Conservation (phyloP, 2,113 vertebrate species). For the Pelobates fuscus region DNA sequence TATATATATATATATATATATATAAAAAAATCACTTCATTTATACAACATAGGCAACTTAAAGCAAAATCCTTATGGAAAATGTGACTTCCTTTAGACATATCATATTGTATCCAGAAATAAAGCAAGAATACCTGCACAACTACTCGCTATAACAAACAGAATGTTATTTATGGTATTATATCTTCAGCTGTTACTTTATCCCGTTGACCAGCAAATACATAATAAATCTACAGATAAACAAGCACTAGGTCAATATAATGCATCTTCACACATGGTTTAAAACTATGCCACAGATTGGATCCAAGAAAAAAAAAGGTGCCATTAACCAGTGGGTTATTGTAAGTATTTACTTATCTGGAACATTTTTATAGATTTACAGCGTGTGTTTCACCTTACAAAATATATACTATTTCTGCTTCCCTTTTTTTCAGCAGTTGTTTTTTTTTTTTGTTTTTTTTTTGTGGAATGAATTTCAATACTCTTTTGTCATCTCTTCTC, state of each 20-base stretch:
- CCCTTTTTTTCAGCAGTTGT: conserved; percentile 23
- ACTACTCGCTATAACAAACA: conserved; percentile 14
- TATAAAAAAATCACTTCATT: too few relatives aligned
- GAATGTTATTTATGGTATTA: conserved; percentile 39
- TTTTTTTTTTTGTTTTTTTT: neutral
- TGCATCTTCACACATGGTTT: conserved; percentile 39
- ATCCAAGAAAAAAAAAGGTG: conserved; percentile 22
- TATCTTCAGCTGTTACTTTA: conserved; percentile 31
- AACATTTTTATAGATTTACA: conserved; percentile 48
- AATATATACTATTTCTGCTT: conserved; percentile 27
- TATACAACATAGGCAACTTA: too few relatives aligned
- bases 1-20: too few relatives aligned
- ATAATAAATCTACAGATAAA: conserved; percentile 48
- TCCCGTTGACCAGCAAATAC: conserved; percentile 26
- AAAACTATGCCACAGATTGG: conserved; percentile 39
- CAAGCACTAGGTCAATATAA: conserved; percentile 47
- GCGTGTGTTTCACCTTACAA: conserved; percentile 28
- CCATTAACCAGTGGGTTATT: conserved; percentile 36
- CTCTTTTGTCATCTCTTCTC: conserved; percentile 35
- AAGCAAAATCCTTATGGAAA: too few relatives aligned
- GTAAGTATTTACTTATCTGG: conserved; percentile 46
- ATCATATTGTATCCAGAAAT: conserved; percentile 19
- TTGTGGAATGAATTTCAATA: conserved; percentile 40
- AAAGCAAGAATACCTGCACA: neutral
- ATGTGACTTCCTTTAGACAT: too few relatives aligned